These are phyloP conservation scores for Tokudaia muenninki DNA, from an alignment of 2,797 vertebrate species.

Conservation along the genomic window DNA sequence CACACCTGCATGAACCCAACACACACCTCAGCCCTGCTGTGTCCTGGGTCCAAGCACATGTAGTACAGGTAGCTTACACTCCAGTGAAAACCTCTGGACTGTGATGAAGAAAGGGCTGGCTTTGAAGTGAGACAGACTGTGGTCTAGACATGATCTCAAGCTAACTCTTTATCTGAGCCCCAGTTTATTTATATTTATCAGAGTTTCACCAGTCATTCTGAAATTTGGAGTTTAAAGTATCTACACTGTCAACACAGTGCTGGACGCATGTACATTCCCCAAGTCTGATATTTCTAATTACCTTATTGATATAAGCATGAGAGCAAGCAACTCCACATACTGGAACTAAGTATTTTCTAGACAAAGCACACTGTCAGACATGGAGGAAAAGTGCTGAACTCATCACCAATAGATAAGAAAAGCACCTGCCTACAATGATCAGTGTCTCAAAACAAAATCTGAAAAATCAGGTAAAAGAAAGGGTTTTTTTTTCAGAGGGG, in stretches of 20 bases:
- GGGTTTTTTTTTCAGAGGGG: neutral
- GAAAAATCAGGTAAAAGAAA: neutral
- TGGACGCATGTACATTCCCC: neutral
- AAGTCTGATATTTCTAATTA: neutral
- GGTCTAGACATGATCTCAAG: neutral
- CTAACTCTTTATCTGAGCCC: neutral
- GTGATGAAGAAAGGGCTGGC: neutral
- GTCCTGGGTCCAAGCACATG: no score
- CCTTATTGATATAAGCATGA: neutral
- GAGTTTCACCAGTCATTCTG: neutral
- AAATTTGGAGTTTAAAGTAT: neutral
- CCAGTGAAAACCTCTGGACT: neutral
- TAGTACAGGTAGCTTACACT: rapidly evolving
- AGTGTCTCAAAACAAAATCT: neutral
- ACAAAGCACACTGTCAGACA: neutral
- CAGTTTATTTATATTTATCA: neutral
- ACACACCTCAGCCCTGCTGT: neutral
- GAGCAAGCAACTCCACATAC: no score
- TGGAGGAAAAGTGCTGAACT: neutral
- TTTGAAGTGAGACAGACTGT: neutral
- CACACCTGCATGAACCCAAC: neutral
- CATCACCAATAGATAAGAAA: no score
- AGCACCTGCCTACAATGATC: no score
- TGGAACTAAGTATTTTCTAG: neutral
- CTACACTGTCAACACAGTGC: neutral